These are phyloP conservation scores for Dryobates pubescens DNA, from an alignment of 2,797 vertebrate genomes.

Conservation along the genomic window DNA sequence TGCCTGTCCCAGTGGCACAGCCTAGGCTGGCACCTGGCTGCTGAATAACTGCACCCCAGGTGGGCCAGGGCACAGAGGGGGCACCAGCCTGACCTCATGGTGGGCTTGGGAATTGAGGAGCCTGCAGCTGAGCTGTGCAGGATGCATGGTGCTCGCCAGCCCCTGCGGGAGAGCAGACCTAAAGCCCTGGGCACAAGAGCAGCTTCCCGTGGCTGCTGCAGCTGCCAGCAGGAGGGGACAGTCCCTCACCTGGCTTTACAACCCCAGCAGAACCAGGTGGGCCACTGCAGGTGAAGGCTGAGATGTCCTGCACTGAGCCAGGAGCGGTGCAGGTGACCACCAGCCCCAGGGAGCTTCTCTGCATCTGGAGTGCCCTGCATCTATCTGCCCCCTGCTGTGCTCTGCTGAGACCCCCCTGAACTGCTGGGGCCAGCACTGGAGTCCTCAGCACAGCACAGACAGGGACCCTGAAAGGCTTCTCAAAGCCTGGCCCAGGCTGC, in stretches of 20 bases:
- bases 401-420: too few species aligned
- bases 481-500: too few species aligned
- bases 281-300: not conserved
- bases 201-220: not conserved
- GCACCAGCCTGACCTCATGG: constrained; percentile 16
- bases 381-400: too few species aligned
- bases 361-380: not conserved
- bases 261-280: not conserved
- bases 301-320: not conserved
- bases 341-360: not conserved
- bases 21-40: constrained; percentile 71
- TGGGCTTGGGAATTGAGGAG: not conserved
- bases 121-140: not conserved
- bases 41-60: constrained; percentile 61
- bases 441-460: too few species aligned
- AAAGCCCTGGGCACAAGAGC: not conserved
- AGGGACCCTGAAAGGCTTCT: too few species aligned
- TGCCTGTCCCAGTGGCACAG: constrained; percentile 71
- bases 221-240: not conserved
- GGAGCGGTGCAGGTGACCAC: not conserved
- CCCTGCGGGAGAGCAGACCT: not conserved
- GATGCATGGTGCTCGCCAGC: not conserved
- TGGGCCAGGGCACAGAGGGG: not conserved
- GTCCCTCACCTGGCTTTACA: not conserved
- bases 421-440: too few species aligned